Evolutionary conservation across 30 jellyfish, hydroid and myxozoan species (phyloP).

Genomic region (Nemopilema nomurai): DNA sequence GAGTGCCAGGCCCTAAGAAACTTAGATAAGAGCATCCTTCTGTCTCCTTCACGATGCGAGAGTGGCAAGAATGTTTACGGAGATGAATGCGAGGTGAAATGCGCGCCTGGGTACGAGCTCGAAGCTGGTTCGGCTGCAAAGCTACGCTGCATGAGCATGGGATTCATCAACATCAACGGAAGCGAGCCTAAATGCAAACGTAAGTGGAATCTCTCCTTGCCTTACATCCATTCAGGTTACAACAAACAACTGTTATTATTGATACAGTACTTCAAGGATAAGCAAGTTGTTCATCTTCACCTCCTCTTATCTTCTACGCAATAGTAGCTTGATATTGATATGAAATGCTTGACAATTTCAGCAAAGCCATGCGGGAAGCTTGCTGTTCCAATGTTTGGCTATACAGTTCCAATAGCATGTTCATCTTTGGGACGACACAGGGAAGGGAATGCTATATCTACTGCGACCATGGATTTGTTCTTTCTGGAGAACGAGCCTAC

Average conservation of each 20-base stretch:
- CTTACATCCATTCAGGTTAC: too few species aligned
- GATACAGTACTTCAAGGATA: not conserved
- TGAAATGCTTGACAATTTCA: too few species aligned
- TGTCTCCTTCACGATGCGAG: slow-evolving; percentile 53
- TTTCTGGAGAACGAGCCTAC: slow-evolving; percentile 54
- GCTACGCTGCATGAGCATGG: not conserved
- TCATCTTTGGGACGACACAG: slow-evolving; percentile 61
- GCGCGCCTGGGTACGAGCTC: slow-evolving; percentile 77
- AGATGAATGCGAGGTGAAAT: slow-evolving; percentile 71
- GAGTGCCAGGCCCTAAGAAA: not conserved
- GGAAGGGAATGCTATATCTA: slow-evolving; percentile 62
- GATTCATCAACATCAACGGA: slow-evolving; percentile 10
- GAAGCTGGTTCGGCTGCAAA: slow-evolving; percentile 37
- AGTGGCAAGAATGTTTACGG: slow-evolving; percentile 42
- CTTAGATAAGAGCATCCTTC: slow-evolving; percentile 9
- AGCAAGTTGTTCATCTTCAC: slow-evolving; percentile 5
- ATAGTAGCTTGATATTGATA: too few species aligned
- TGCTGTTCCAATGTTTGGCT: slow-evolving; percentile 43
- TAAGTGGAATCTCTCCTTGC: not conserved
- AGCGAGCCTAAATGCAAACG: slow-evolving; percentile 16
- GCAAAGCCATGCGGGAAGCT: slow-evolving; percentile 69
- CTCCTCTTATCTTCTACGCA: too few species aligned
- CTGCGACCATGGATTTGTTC: slow-evolving; percentile 60
- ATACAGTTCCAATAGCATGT: slow-evolving; percentile 67
- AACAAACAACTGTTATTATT: too few species aligned